phyloP scores from a whole-genome alignment of 1,140 invertebrate genomes.

The Scaptomyza pallida region DNA sequence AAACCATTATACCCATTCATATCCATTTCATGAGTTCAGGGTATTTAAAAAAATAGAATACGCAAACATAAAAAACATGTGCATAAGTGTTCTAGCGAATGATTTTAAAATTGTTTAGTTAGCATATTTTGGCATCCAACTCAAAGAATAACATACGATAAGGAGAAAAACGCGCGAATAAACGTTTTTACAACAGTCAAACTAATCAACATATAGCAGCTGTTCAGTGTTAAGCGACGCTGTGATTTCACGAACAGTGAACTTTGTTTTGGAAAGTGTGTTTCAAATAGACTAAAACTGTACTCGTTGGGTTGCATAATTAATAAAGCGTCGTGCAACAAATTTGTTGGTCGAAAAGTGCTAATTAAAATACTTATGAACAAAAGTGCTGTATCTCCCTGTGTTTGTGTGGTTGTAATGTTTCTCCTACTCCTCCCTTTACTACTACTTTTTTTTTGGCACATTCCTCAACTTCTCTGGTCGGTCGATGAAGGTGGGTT shows the following conservation, averaged over 20 bases:
- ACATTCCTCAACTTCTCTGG: conserved; percentile 15
- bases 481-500: no score
- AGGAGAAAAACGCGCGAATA: conserved; percentile 3
- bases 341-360: conserved; percentile 15
- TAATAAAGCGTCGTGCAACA: background rate
- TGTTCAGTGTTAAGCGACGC: no score
- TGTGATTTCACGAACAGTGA: background rate
- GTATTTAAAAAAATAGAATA: no score
- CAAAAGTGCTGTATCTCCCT: conserved; percentile 17
- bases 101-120: conserved; percentile 32
- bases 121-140: conserved; percentile 19
- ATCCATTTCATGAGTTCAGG: no score
- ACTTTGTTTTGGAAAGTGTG: background rate
- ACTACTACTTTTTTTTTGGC: conserved; percentile 2
- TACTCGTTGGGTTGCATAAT: background rate
- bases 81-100: conserved; percentile 8
- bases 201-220: no score
- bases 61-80: conserved; percentile 27
- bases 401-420: conserved; percentile 8
- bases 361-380: conserved; percentile 35
- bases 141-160: background rate
- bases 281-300: background rate
- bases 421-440: no score
- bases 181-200: background rate
- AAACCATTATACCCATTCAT: no score